These are phyloP conservation scores for Pyrocoelia pectoralis DNA, from an alignment of 2,888 invertebrate genomes.

Conservation along the genomic window DNA sequence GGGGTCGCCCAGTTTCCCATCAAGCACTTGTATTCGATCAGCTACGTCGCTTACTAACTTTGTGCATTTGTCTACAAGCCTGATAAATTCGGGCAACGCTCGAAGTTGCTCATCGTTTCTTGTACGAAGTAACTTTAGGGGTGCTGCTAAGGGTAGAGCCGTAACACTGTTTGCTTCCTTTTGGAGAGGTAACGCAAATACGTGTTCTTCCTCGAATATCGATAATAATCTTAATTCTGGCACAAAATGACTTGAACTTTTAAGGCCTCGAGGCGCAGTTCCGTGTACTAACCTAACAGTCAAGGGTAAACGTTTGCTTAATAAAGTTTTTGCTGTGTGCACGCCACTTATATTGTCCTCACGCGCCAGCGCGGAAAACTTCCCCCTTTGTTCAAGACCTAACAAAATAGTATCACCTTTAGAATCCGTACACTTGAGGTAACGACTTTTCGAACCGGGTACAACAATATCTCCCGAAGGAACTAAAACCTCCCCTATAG, in stretches of 20 bases:
- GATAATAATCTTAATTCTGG: conserved; percentile 85
- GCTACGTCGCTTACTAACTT: conserved; percentile 78
- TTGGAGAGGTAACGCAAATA: conserved; percentile 84
- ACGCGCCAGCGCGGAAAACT: conserved; percentile 91
- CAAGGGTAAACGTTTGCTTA: conserved; percentile 89
- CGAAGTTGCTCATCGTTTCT: conserved; percentile 83
- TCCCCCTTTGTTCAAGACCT: conserved; percentile 86
- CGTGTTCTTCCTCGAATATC: conserved; percentile 85
- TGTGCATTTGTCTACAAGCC: conserved; percentile 80
- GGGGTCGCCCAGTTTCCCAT: conserved; percentile 78
- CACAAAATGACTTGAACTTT: conserved; percentile 82
- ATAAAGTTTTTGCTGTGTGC: conserved; percentile 87
- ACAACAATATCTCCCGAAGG: conserved; percentile 76
- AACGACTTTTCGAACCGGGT: conserved; percentile 76
- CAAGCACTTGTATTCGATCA: conserved; percentile 82
- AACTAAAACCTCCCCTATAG: conserved; percentile 85
- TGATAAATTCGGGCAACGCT: conserved; percentile 69
- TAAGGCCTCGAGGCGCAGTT: conserved; percentile 83
- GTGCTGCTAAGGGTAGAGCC: conserved; percentile 85
- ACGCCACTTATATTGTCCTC: conserved; percentile 95
- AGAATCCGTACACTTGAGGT: conserved; percentile 86
- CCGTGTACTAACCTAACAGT: conserved; percentile 93
- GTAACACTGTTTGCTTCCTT: conserved; percentile 81
- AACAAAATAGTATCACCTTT: conserved; percentile 85
- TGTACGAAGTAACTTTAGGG: conserved; percentile 83